These are phyloP conservation scores for Zelleria hepariella DNA, from an alignment of 2,888 invertebrate species.

Conservation along the genomic window DNA sequence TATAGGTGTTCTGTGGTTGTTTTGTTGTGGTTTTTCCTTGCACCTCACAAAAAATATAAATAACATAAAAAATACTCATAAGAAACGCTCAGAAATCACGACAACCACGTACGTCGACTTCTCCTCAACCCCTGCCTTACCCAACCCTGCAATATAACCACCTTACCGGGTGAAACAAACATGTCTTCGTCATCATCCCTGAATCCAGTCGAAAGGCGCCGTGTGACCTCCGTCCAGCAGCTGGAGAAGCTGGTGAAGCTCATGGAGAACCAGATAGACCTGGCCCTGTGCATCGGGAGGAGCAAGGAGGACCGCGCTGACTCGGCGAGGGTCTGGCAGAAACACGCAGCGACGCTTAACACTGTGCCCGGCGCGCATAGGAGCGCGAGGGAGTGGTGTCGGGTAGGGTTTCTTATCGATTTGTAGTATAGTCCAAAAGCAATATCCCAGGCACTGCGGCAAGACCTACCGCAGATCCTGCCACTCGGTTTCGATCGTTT, in stretches of 20 bases:
- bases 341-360: not conserved
- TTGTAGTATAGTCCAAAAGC: not conserved
- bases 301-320: not conserved
- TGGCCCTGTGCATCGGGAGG: not conserved
- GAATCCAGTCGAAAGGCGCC: not conserved
- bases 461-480: too few species aligned
- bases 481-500: too few species aligned
- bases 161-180: too few species aligned
- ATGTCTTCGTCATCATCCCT: not conserved
- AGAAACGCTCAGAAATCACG: not conserved
- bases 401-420: not conserved
- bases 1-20: too few species aligned
- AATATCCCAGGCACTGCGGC: too few species aligned
- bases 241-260: not conserved
- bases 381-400: not conserved
- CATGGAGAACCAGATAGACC: not conserved
- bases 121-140: not conserved
- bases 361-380: not conserved
- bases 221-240: not conserved
- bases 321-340: not conserved
- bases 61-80: too few species aligned
- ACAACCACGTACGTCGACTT: not conserved
- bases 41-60: too few species aligned
- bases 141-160: too few species aligned
- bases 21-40: too few species aligned